phyloP scores from a whole-genome alignment of 1,140 invertebrate genomes.

The Hestina assimilis region DNA sequence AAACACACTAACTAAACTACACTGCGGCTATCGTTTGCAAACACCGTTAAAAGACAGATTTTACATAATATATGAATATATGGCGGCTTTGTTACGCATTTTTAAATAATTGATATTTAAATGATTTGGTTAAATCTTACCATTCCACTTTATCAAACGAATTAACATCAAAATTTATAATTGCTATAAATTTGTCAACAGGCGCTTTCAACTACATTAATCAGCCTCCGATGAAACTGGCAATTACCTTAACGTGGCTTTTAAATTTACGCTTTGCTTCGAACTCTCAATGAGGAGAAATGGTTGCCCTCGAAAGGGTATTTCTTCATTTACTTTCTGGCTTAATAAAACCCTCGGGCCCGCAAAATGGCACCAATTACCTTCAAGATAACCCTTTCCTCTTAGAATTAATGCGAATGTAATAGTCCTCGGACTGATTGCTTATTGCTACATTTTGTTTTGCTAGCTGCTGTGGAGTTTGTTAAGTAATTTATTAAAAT shows the following conservation, averaged over 20 bases:
- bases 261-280: slow-evolving; percentile 5
- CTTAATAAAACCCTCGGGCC: slow-evolving; percentile 20
- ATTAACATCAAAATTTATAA: background rate
- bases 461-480: background rate
- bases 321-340: slow-evolving; percentile 23
- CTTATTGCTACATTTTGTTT: slow-evolving; percentile 6
- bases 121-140: too few relatives aligned
- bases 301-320: slow-evolving; percentile 19
- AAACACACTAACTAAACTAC: too few relatives aligned
- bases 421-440: slow-evolving; percentile 15
- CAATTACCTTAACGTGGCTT: slow-evolving; percentile 1
- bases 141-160: background rate
- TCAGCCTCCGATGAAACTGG: background rate
- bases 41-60: too few relatives aligned
- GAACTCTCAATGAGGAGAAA: slow-evolving; percentile 17
- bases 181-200: background rate
- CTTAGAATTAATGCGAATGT: slow-evolving; percentile 19
- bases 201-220: background rate
- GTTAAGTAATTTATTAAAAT: background rate
- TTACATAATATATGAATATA: too few relatives aligned
- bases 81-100: too few relatives aligned
- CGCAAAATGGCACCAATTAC: slow-evolving; percentile 20
- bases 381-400: slow-evolving; percentile 22
- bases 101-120: too few relatives aligned
- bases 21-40: too few relatives aligned